These are phyloP conservation scores for Taphrorychus bicolor DNA, from an alignment of 2,888 invertebrate genomes.

Conservation along the genomic window DNA sequence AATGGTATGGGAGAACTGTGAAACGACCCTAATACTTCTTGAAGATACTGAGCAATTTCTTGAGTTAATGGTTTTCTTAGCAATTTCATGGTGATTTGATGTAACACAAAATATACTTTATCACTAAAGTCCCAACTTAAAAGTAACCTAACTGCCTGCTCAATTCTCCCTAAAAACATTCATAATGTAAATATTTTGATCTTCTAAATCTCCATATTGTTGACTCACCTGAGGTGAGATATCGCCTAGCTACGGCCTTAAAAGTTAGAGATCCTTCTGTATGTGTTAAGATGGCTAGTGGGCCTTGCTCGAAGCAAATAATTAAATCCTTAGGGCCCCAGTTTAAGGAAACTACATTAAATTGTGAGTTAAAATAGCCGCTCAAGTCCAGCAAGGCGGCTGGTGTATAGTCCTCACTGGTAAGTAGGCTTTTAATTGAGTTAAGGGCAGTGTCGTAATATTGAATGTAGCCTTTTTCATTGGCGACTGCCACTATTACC, in stretches of 20 bases:
- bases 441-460: slow-evolving; percentile 77
- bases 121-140: slow-evolving; percentile 76
- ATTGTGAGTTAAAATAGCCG: slow-evolving; percentile 62
- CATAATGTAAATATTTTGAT: not conserved
- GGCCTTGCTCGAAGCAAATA: slow-evolving; percentile 69
- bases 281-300: slow-evolving; percentile 59
- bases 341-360: slow-evolving; percentile 52
- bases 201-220: too few relatives aligned
- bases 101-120: slow-evolving; percentile 76
- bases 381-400: slow-evolving; percentile 71
- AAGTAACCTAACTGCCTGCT: slow-evolving; percentile 73
- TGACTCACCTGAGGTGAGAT: slow-evolving; percentile 63
- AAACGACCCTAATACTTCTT: slow-evolving; percentile 82
- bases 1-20: slow-evolving; percentile 73
- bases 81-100: slow-evolving; percentile 73
- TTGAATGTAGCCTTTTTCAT: slow-evolving; percentile 76
- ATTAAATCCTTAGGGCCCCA: slow-evolving; percentile 60
- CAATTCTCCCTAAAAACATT: slow-evolving; percentile 60
- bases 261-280: slow-evolving; percentile 51
- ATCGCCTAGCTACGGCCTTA: slow-evolving; percentile 59
- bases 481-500: slow-evolving; percentile 70
- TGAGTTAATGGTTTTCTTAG: slow-evolving; percentile 66
- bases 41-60: slow-evolving; percentile 70
- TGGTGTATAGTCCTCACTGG: slow-evolving; percentile 70
- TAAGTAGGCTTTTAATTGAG: slow-evolving; percentile 70